Percentiles rank a stretch among this genome's conserved stretches.
phyloP scores from a whole-genome alignment of 2,113 vertebrate genomes.

The Stigmatopora argus region DNA sequence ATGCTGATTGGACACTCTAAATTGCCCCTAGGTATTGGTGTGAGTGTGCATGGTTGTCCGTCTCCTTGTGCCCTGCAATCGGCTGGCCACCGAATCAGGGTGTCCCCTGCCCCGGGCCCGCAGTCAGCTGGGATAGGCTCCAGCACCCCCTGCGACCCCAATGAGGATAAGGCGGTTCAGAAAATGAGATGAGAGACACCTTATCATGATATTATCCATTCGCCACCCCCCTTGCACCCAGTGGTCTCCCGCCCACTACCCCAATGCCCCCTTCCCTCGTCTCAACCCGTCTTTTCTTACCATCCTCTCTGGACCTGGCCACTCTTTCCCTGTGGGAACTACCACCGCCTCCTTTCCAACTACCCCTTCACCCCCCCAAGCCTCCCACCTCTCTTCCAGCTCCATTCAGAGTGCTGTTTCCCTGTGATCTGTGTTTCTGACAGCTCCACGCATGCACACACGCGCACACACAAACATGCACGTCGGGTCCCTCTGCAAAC shows the following conservation, averaged over 20 bases:
- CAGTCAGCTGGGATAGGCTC: no score
- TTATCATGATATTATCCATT: conserved; percentile 69
- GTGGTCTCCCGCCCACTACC: conserved; percentile 69
- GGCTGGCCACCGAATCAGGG: no score
- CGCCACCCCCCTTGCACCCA: conserved; percentile 45
- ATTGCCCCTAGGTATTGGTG: no score
- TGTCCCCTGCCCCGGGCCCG: no score
- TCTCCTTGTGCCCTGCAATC: no score
- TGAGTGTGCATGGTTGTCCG: no score
- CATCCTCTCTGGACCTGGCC: conserved; percentile 70
- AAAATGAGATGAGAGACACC: conserved; percentile 37
- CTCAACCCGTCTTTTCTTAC: conserved; percentile 51
- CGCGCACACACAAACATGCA: conserved; percentile 31
- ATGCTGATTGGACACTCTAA: no score
- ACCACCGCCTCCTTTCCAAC: conserved; percentile 30
- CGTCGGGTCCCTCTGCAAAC: conserved; percentile 71
- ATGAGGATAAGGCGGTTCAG: no score
- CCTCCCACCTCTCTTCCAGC: conserved; percentile 60
- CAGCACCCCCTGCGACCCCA: no score
- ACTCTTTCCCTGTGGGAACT: conserved; percentile 80
- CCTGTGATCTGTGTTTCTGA: conserved; percentile 75
- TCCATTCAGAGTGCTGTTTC: conserved; percentile 75
- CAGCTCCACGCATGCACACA: conserved; percentile 68
- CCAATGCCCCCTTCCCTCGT: conserved; percentile 37
- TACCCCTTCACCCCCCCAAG: conserved; percentile 50